These are phyloP conservation scores for Pristiophorus japonicus DNA, from an alignment of 2,113 vertebrate genomes.

Conservation along the genomic window DNA sequence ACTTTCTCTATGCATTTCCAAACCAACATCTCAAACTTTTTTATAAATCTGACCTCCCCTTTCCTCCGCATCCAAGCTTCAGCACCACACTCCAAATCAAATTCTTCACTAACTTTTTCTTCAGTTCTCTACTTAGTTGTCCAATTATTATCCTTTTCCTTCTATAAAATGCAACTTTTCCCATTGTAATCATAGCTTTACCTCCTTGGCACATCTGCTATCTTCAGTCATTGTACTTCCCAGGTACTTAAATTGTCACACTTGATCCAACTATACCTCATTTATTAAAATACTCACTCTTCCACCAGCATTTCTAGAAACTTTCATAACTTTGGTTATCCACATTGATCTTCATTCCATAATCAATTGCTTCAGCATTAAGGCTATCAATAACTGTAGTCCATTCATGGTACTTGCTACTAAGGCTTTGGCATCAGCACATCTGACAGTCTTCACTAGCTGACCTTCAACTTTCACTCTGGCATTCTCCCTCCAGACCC, in stretches of 20 bases:
- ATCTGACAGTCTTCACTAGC: background rate
- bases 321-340: background rate
- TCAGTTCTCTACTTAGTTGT: background rate
- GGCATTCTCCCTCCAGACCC: too few species aligned
- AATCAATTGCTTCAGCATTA: background rate
- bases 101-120: background rate
- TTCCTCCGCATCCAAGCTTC: background rate
- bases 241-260: background rate
- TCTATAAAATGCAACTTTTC: background rate
- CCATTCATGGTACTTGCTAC: background rate
- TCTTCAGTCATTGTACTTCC: background rate
- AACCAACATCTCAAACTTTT: background rate
- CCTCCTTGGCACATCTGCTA: background rate
- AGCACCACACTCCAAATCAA: background rate
- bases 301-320: background rate
- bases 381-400: background rate
- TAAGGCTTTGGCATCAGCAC: background rate
- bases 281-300: background rate
- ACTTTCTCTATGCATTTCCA: background rate
- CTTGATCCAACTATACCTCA: background rate
- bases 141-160: background rate
- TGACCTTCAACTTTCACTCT: background rate
- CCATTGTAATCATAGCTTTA: background rate
- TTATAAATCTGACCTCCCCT: background rate
- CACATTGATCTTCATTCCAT: background rate